phyloP scores from a whole-genome alignment of 2,888 invertebrate genomes.

The Gastracanthus pulcherrimus region DNA sequence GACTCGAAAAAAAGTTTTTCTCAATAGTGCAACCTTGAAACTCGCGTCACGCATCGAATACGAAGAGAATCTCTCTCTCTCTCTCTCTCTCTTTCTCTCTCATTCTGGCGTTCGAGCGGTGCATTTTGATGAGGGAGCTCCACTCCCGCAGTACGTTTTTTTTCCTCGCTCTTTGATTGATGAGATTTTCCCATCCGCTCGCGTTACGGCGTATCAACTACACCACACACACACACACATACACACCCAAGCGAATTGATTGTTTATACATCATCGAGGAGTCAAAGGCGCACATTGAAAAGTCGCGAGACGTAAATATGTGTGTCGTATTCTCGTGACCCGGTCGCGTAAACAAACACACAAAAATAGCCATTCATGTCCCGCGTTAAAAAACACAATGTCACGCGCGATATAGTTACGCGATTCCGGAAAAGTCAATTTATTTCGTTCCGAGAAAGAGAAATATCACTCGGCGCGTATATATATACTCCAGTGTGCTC shows the following conservation, averaged over 20 bases:
- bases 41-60: conserved; percentile 22
- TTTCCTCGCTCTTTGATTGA: conserved; percentile 6
- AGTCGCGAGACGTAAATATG: conserved; percentile 3
- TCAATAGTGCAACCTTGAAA: conserved; percentile 37
- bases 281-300: neutral
- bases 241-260: neutral
- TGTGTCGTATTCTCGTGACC: neutral
- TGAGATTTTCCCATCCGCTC: conserved; percentile 4
- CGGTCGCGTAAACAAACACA: conserved; percentile 41
- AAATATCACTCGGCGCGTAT: neutral
- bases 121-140: conserved; percentile 25
- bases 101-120: no score
- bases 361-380: neutral
- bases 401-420: neutral
- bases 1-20: conserved; percentile 5
- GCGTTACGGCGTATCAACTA: no score
- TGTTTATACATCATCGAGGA: conserved; percentile 21
- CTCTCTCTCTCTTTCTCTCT: no score
- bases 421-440: conserved; percentile 24
- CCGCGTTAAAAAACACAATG: conserved; percentile 16
- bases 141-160: neutral
- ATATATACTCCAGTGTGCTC: no score
- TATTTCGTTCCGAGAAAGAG: conserved; percentile 35
- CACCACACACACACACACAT: no score
- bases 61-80: neutral